These are phyloP conservation scores for Tragulus kanchil DNA, from an alignment of 2,113 vertebrate species.

Conservation along the genomic window DNA sequence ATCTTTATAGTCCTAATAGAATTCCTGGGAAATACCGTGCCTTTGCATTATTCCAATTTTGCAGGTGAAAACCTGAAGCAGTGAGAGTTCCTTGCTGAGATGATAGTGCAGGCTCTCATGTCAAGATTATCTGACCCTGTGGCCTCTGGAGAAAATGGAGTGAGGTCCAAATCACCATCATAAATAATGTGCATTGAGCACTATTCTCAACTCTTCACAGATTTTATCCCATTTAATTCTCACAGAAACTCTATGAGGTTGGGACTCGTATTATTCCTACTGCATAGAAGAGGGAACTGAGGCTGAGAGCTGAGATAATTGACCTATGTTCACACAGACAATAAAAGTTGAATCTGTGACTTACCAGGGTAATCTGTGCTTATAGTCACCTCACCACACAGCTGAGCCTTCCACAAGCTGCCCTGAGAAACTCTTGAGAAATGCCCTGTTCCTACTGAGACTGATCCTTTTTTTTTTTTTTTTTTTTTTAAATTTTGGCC, in stretches of 20 bases:
- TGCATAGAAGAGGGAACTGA: not conserved
- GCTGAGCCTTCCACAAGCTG: not conserved
- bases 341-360: not conserved
- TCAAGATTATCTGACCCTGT: not conserved
- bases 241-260: not conserved
- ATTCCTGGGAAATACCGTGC: not conserved
- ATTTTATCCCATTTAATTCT: not conserved
- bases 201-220: not conserved
- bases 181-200: not conserved
- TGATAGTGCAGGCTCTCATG: not conserved
- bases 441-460: not conserved
- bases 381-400: not conserved
- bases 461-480: not conserved
- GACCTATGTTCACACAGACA: not conserved
- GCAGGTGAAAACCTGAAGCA: not conserved
- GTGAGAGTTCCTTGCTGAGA: not conserved
- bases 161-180: not conserved
- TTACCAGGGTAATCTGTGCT: not conserved
- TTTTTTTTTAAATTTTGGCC: no score
- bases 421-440: not conserved
- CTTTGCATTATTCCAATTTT: not conserved
- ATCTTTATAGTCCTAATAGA: slow-evolving; percentile 75
- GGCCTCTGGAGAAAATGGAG: not conserved
- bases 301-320: not conserved
- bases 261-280: not conserved